Percentiles rank a stretch among this genome's conserved stretches.
Evolutionary conservation across 2,888 invertebrate species (phyloP).

Genomic region (Acleris sparsana): DNA sequence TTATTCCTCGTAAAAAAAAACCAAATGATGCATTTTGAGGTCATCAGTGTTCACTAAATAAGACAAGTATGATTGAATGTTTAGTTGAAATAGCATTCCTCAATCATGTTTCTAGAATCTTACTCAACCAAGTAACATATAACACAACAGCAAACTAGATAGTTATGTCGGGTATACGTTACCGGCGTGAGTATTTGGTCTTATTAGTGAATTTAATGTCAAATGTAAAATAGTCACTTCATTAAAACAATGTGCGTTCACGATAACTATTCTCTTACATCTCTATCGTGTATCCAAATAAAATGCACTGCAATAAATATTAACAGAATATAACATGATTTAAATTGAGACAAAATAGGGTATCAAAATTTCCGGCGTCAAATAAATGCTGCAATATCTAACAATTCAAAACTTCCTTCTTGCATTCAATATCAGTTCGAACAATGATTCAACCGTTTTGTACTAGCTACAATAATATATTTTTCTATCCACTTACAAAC

Average conservation of each 20-base stretch:
- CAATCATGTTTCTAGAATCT: constrained; percentile 8
- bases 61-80: no score
- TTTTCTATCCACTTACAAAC: constrained; percentile 56
- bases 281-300: background rate
- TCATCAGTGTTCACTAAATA: no score
- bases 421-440: constrained; percentile 13
- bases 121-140: constrained; percentile 5
- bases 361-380: constrained; percentile 8
- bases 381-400: constrained; percentile 5
- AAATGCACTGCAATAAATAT: background rate
- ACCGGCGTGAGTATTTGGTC: background rate
- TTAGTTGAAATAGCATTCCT: constrained; percentile 7
- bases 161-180: background rate
- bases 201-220: background rate
- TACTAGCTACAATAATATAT: constrained; percentile 60
- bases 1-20: no score
- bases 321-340: no score
- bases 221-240: background rate
- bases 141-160: background rate
- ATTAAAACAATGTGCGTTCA: constrained; percentile 20
- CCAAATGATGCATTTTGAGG: no score
- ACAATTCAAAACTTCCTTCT: constrained; percentile 18
- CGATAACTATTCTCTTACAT: background rate
- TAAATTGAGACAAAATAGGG: background rate
- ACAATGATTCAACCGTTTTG: constrained; percentile 47